These are phyloP conservation scores for Mormyrus hasselquistii DNA, from an alignment of 2,797 vertebrate genomes.

Conservation along the genomic window DNA sequence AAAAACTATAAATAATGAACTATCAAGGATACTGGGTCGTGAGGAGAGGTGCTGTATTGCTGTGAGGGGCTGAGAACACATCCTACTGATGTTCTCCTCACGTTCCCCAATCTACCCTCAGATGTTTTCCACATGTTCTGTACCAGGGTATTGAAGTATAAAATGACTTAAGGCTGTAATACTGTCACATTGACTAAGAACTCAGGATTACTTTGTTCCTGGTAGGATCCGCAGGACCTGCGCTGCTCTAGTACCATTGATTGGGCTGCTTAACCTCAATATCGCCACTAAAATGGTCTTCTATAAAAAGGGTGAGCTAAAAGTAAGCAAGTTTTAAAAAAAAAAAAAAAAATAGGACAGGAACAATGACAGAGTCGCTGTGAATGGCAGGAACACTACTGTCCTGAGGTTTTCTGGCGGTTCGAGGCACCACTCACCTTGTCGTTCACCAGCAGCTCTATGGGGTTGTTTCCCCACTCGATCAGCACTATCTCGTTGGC, in stretches of 20 bases:
- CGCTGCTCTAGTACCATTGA: background rate
- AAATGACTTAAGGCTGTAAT: background rate
- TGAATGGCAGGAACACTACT: background rate
- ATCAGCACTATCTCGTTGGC: slow-evolving; percentile 97
- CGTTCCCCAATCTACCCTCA: background rate
- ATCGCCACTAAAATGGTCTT: background rate
- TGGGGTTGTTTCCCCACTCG: slow-evolving; percentile 96
- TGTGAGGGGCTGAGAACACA: background rate
- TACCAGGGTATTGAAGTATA: background rate
- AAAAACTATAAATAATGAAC: background rate
- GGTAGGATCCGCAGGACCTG: background rate
- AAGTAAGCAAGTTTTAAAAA: background rate
- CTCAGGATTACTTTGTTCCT: background rate
- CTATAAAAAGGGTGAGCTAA: background rate
- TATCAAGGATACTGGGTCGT: background rate
- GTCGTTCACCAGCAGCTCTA: slow-evolving; percentile 92
- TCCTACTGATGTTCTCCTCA: background rate
- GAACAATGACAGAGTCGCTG: background rate
- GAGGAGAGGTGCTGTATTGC: background rate
- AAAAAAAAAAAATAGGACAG: background rate
- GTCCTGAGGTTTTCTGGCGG: background rate
- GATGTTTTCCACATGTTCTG: background rate
- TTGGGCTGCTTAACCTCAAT: background rate
- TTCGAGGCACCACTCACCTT: slow-evolving; percentile 67
- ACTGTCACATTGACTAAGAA: background rate